These are phyloP conservation scores for Strix aluco DNA, from an alignment of 2,113 vertebrate genomes.

Conservation along the genomic window DNA sequence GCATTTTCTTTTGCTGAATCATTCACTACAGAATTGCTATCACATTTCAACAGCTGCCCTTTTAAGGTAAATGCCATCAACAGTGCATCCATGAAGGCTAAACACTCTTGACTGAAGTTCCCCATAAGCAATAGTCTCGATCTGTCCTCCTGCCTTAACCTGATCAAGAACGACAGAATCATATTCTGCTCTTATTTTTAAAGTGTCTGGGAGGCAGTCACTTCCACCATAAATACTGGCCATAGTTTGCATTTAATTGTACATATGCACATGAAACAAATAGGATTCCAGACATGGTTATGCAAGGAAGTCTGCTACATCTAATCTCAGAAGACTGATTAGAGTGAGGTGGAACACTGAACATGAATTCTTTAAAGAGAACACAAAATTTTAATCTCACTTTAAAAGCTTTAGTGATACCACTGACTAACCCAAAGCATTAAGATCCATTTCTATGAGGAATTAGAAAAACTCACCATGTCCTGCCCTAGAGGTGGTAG, in stretches of 20 bases:
- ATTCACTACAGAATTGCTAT: not conserved
- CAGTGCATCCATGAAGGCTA: not conserved
- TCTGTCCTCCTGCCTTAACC: not conserved
- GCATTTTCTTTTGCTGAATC: not conserved
- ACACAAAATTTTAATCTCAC: not conserved
- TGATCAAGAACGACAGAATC: not conserved
- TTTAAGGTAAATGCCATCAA: not conserved
- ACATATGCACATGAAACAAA: not conserved
- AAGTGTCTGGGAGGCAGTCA: not conserved
- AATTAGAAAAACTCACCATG: conserved; percentile 80
- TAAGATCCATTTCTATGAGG: not conserved
- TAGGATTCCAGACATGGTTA: not conserved
- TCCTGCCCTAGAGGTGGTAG: conserved; percentile 95
- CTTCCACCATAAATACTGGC: not conserved
- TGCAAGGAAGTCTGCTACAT: not conserved
- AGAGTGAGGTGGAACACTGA: not conserved
- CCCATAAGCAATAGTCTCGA: not conserved
- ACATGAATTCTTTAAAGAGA: not conserved
- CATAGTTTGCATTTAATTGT: not conserved
- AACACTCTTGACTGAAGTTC: not conserved
- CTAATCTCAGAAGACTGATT: not conserved
- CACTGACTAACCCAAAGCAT: not conserved
- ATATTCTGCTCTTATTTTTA: not conserved
- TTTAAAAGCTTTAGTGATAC: not conserved
- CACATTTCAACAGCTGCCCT: not conserved